Percentiles rank a stretch among this genome's conserved stretches.
Evolutionary conservation across 92 coral and sea anemone genomes (phyloP).

Genomic region (Porites rus): DNA sequence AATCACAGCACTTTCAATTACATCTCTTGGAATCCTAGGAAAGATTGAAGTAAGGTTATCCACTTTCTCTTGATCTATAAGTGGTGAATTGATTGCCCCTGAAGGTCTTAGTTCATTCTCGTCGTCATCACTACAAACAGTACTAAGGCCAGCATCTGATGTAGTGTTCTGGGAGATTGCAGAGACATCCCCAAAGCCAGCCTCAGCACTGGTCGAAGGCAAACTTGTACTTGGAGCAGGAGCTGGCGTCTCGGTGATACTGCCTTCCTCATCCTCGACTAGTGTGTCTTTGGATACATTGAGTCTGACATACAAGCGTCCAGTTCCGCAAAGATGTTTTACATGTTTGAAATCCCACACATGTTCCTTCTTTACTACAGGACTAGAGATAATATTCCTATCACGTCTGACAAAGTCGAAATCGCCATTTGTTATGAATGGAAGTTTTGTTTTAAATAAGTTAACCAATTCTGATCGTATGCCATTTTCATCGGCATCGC

Average conservation of each 20-base stretch:
- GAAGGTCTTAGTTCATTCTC: constrained; percentile 51
- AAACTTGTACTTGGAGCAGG: constrained; percentile 22
- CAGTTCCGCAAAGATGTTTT: constrained; percentile 64
- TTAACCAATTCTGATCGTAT: constrained; percentile 56
- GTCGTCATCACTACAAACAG: constrained; percentile 35
- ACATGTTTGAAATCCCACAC: constrained; percentile 68
- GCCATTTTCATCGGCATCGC: constrained; percentile 55
- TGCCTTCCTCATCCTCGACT: no score
- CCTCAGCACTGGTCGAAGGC: constrained; percentile 37
- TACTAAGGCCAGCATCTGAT: constrained; percentile 39
- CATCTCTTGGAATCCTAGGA: constrained; percentile 42
- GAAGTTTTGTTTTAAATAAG: constrained; percentile 42
- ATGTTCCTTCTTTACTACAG: constrained; percentile 48
- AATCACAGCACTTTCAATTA: no score
- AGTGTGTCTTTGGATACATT: constrained; percentile 45
- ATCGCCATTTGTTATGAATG: constrained; percentile 34
- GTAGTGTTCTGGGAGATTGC: neutral
- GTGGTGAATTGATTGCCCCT: constrained; percentile 41
- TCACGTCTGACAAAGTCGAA: constrained; percentile 71
- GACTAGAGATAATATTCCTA: constrained; percentile 41
- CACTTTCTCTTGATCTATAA: constrained; percentile 37
- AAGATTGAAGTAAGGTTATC: constrained; percentile 49
- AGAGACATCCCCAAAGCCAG: constrained; percentile 40
- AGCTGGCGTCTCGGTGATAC: constrained; percentile 10
- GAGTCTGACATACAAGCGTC: constrained; percentile 45